phyloP scores from a whole-genome alignment of 2,113 vertebrate genomes.

The Butorides virescens region DNA sequence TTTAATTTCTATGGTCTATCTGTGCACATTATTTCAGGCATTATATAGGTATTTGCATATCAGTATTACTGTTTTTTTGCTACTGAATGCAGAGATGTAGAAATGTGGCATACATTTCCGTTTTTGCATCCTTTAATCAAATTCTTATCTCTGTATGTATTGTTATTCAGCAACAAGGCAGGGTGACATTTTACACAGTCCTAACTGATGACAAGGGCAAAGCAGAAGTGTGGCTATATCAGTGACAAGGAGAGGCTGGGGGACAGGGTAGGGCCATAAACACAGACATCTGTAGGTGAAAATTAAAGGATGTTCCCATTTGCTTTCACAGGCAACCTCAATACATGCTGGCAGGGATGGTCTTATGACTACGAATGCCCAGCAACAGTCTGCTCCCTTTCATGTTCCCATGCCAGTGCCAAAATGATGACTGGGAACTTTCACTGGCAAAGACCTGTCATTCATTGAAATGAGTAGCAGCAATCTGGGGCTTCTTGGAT shows the following conservation, averaged over 20 bases:
- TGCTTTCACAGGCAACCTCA: not conserved
- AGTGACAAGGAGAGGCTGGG: not conserved
- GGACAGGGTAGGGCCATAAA: not conserved
- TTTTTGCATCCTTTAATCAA: not conserved
- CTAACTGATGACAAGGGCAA: not conserved
- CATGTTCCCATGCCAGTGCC: fast-evolving
- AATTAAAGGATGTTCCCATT: not conserved
- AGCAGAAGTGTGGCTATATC: not conserved
- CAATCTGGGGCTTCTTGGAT: not conserved
- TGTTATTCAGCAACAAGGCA: not conserved
- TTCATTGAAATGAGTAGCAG: not conserved
- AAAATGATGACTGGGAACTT: not conserved
- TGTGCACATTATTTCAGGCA: slow-evolving; percentile 41
- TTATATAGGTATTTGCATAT: slow-evolving; percentile 59
- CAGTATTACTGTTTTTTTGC: not conserved
- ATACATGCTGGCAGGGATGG: not conserved
- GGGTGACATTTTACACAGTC: not conserved
- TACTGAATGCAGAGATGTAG: not conserved
- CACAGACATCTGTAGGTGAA: not conserved
- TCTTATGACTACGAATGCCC: not conserved
- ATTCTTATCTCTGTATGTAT: not conserved
- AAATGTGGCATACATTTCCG: not conserved
- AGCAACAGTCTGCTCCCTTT: not conserved
- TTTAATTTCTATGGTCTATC: slow-evolving; percentile 57
- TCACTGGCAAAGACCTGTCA: not conserved